phyloP scores from a whole-genome alignment of 1,140 invertebrate species.

The Eciton burchellii region DNA sequence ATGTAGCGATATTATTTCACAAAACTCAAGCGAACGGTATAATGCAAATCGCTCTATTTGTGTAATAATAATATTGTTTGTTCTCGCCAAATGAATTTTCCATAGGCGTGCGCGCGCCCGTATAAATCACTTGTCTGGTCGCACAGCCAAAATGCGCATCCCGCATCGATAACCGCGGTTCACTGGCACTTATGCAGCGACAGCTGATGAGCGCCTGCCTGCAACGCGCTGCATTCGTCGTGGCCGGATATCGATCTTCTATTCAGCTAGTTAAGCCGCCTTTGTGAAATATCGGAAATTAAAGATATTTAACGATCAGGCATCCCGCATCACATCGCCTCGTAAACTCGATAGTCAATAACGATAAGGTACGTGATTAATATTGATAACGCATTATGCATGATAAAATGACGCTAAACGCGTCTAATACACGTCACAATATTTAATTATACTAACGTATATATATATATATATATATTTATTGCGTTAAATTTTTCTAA shows the following conservation, averaged over 20 bases:
- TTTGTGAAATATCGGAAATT: slow-evolving; percentile 43
- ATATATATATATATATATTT: too few relatives aligned
- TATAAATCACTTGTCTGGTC: slow-evolving; percentile 50
- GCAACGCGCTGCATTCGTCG: slow-evolving; percentile 44
- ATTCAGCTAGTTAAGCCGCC: slow-evolving; percentile 28
- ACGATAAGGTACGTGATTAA: background rate
- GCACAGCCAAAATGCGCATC: slow-evolving; percentile 52
- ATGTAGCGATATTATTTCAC: background rate
- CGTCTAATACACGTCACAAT: background rate
- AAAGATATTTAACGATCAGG: slow-evolving; percentile 9
- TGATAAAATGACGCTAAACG: background rate
- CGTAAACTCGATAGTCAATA: slow-evolving; percentile 7
- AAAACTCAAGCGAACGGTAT: slow-evolving; percentile 25
- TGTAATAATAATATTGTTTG: slow-evolving; percentile 61
- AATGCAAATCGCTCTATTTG: slow-evolving; percentile 58
- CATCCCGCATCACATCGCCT: background rate
- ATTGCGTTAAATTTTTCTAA: too few relatives aligned
- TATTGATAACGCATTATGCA: background rate
- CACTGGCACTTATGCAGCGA: slow-evolving; percentile 49
- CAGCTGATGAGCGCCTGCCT: slow-evolving; percentile 47
- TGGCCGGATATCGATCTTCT: slow-evolving; percentile 33
- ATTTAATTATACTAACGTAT: background rate
- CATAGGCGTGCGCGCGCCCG: slow-evolving; percentile 12
- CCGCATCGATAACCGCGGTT: slow-evolving; percentile 53
- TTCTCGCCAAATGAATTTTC: slow-evolving; percentile 57